Base-by-base conservation (phyloP, 2,888 invertebrate genomes). In the Limnephilus auricula region DNA sequence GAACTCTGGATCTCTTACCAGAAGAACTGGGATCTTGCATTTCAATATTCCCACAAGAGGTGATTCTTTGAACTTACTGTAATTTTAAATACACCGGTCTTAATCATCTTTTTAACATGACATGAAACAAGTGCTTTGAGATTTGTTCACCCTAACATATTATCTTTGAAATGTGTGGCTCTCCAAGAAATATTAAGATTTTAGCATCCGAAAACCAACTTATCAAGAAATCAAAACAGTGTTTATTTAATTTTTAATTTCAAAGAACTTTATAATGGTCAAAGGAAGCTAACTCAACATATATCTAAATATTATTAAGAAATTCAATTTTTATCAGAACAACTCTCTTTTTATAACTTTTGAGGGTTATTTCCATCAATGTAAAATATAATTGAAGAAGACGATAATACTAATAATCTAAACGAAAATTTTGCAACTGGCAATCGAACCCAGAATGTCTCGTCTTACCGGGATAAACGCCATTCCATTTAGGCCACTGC, bases 11-110 rank as follows among this genome's bases (percentile, higher is more conserved):
- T 82, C 32, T 37, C 32, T 82, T 25, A 82, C 34, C 2, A 82
- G 25, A 12, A 82, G 82, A 34, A 82, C 82, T 82, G 82, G 82
- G 34, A 25, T 82, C 32, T 37, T 82, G 6, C 32, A 32, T 18
- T 82, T 82, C 9, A 82, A 82, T 32, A 82, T 32, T 82, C 82
- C 82, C 37, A 82, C 82, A 25, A 82, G 37, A 13, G 34, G 82
- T 18, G 82, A 82, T 32, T 37, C 31, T 25, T 32, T 32, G 37
- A 82, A 82, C 15, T 82, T 82, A n/a, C 82, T 82, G 65, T 65
- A 65, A 65, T 65, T 65, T 65, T 65, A 65, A 65, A 65, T 65
- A 65, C 65, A 65, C 5, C 25, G 25, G 65, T 25, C 9, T 65
- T 65, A 65, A 1, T n/a, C 25, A 25, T 9, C 65, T 25, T 65